Evolutionary conservation across 2,113 vertebrate genomes (phyloP), one percentile per base, ranked within the genome.

Genomic region (Poecile atricapillus): DNA sequence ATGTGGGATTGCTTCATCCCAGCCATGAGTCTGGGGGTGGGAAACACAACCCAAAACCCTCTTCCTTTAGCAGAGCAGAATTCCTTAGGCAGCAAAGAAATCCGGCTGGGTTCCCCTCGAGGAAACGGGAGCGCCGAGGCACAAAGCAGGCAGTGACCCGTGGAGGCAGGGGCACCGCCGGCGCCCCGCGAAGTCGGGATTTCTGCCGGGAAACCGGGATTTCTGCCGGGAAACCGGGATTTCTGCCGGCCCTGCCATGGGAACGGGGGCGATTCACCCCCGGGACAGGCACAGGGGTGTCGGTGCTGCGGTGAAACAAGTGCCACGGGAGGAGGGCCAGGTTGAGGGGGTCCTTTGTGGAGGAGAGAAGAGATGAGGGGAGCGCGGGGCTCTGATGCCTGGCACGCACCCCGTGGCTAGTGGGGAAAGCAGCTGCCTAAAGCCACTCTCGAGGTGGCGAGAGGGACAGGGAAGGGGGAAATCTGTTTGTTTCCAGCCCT

Each of bases 121-220:
- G 73, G 79, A 37, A 80, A 76, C 2, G 4, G n/a, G 56, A 85
- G 41, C 5, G 11, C n/a, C 3, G 11, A 77, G 83, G 49, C 73
- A 83, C 84, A 86, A 93, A 78, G 90, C 30, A 27, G 0, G 41
- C 78, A n/a, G 81, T 73, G 94, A 95, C 92, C 96, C 83, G 5
- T 41, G 86, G 75, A 68, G 85, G 89, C 85, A 46, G 50, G 67
- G 87, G 86, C 76, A 82, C 55, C 6, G 52, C 56, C 6, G 11
- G 84, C 5, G 4, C 33, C 80, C 63, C 19, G 52, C 11, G 5
- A 67, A 46, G 47, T 19, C 10, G 31, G 67, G 33, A 50, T 79
- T 88, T 43, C 84, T 62, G 47, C 74, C 67, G 60, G 35, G 18
- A 69, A 3, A 5, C 28, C 5, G 22, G 59, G 60, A 47, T 77